Conservation (phyloP, 2,797 vertebrate genomes). For the Poeciliopsis gracilis region DNA sequence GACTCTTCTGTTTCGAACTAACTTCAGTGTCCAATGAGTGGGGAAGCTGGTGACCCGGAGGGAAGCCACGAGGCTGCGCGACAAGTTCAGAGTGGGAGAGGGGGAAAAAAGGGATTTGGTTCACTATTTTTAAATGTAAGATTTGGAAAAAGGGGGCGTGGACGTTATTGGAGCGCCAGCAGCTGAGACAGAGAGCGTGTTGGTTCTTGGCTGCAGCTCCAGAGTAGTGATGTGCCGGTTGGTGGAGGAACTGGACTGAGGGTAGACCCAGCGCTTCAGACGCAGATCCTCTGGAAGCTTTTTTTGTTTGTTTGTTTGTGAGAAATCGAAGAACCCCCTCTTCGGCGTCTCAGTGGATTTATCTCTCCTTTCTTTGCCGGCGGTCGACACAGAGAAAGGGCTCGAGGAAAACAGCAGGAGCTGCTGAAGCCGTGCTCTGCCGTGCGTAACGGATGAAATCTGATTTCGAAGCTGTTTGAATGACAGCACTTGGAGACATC, state of each 20-base stretch:
- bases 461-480: constrained; percentile 27
- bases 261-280: constrained; percentile 31
- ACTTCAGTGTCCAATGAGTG: constrained; percentile 58
- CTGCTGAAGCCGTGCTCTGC: constrained; percentile 15
- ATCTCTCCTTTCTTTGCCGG: constrained; percentile 1
- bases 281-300: constrained; percentile 25
- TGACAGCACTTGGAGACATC: constrained; percentile 24
- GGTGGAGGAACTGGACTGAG: constrained; percentile 44
- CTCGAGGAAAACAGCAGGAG: constrained; percentile 6
- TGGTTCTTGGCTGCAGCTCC: constrained; percentile 61
- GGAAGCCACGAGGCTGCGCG: constrained; percentile 45
- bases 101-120: constrained; percentile 30
- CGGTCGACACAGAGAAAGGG: constrained; percentile 5
- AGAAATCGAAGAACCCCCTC: not conserved
- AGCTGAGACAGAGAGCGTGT: constrained; percentile 54
- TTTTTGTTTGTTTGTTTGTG: not conserved
- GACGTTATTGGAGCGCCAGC: constrained; percentile 54
- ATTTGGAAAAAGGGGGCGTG: constrained; percentile 69
- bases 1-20: constrained; percentile 31
- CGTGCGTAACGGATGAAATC: constrained; percentile 47
- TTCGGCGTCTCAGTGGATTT: constrained; percentile 34
- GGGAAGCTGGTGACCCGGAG: constrained; percentile 29
- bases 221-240: constrained; percentile 60
- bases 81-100: constrained; percentile 62
- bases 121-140: constrained; percentile 74